Evolutionary conservation across 2,888 invertebrate genomes (phyloP).

Genomic region (Drosophila cognata): DNA sequence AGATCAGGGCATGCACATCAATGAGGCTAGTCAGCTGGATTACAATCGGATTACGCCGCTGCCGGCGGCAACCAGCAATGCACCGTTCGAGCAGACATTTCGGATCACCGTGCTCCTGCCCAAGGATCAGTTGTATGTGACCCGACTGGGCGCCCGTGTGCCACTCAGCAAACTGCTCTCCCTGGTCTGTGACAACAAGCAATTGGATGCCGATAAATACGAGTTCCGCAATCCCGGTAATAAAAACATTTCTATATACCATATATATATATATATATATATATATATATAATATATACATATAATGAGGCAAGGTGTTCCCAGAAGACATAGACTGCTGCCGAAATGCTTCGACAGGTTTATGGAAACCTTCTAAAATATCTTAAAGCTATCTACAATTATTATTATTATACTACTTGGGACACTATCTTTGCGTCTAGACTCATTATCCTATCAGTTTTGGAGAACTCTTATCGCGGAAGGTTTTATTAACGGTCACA

Average conservation of each 20-base stretch:
- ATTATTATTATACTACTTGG: too few relatives aligned
- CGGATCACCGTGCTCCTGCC: conserved; percentile 89
- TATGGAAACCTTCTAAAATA: too few relatives aligned
- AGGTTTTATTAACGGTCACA: too few relatives aligned
- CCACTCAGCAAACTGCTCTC: conserved; percentile 89
- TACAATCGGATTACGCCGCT: conserved; percentile 84
- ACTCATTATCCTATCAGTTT: too few relatives aligned
- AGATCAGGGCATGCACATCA: conserved; percentile 80
- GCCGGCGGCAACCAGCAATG: conserved; percentile 84
- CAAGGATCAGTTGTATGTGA: conserved; percentile 91
- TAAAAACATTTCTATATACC: not conserved
- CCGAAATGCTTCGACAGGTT: too few relatives aligned
- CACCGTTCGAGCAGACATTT: conserved; percentile 85
- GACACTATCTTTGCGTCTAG: too few relatives aligned
- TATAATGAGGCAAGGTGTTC: too few relatives aligned
- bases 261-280: too few relatives aligned
- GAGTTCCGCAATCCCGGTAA: conserved; percentile 91
- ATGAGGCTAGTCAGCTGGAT: conserved; percentile 85
- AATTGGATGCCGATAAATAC: conserved; percentile 90
- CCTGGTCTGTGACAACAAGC: conserved; percentile 91
- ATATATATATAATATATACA: too few relatives aligned
- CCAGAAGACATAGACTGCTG: too few relatives aligned
- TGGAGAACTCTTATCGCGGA: too few relatives aligned
- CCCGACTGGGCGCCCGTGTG: conserved; percentile 89
- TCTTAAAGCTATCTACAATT: too few relatives aligned